phyloP scores from a whole-genome alignment of 2,797 vertebrate species.

The Muscicapa comitata region DNA sequence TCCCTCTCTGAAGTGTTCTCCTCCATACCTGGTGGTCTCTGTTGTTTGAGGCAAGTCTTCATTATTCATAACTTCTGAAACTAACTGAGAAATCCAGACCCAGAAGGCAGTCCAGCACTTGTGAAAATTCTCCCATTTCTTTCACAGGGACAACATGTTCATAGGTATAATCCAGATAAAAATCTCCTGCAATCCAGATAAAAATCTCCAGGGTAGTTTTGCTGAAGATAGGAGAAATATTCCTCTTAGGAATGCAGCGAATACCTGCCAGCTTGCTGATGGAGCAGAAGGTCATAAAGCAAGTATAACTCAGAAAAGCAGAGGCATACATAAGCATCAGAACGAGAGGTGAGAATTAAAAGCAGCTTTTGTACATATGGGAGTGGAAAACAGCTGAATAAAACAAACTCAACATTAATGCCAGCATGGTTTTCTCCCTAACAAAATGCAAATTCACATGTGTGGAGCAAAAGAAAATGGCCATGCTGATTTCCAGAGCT shows the following conservation, averaged over 20 bases:
- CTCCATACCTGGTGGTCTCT: neutral
- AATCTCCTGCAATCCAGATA: neutral
- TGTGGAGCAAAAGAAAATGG: neutral
- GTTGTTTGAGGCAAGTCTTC: neutral
- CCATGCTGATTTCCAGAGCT: neutral
- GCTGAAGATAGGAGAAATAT: neutral
- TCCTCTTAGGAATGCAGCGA: neutral
- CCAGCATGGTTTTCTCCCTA: neutral
- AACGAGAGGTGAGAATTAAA: conserved; percentile 1
- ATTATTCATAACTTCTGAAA: neutral
- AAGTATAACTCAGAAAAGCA: neutral
- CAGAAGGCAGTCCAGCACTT: neutral
- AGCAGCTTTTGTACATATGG: neutral
- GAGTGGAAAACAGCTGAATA: conserved; percentile 5
- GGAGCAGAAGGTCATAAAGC: conserved; percentile 10
- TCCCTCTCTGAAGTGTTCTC: neutral
- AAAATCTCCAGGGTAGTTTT: neutral
- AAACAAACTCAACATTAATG: neutral
- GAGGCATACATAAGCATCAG: neutral
- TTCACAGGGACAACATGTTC: neutral
- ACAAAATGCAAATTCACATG: neutral
- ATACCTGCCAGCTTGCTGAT: neutral
- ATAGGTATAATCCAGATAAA: neutral
- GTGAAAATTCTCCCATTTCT: neutral
- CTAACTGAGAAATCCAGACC: neutral